These are phyloP conservation scores for Xiphorhynchus erythropygius DNA, from an alignment of 2,797 vertebrate species.

Conservation along the genomic window DNA sequence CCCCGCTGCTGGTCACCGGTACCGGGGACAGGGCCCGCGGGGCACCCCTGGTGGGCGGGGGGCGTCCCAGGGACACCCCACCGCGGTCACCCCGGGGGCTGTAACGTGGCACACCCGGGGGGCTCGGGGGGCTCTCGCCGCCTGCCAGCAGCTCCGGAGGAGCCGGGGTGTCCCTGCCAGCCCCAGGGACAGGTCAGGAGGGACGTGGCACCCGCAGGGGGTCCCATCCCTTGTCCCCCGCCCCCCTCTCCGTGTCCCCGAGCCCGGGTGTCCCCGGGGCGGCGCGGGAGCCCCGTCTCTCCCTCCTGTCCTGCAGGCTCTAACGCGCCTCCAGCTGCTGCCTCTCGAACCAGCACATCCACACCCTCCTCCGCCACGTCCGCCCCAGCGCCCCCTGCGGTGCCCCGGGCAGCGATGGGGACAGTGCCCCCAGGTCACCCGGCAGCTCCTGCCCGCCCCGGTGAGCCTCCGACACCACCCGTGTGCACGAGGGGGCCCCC, in stretches of 20 bases:
- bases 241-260: neutral
- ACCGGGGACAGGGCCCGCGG: neutral
- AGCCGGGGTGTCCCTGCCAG: neutral
- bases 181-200: conserved; percentile 31
- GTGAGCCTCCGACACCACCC: conserved; percentile 53
- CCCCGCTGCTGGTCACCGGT: neutral
- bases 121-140: neutral
- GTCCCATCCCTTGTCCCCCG: neutral
- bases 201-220: neutral
- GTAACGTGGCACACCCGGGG: neutral
- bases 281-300: conserved; percentile 57
- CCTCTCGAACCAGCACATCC: conserved; percentile 70
- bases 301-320: conserved; percentile 72
- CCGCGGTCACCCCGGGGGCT: neutral
- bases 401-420: conserved; percentile 60
- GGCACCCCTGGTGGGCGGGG: neutral
- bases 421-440: conserved; percentile 58
- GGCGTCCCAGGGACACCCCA: neutral
- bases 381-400: conserved; percentile 60
- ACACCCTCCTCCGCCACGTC: conserved; percentile 67
- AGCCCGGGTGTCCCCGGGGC: neutral
- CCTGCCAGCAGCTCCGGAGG: neutral
- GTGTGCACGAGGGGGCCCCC: neutral
- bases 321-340: conserved; percentile 70
- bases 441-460: conserved; percentile 61